Evolutionary conservation across 2,797 vertebrate genomes (phyloP).

Genomic region (Megalops cyprinoides): DNA sequence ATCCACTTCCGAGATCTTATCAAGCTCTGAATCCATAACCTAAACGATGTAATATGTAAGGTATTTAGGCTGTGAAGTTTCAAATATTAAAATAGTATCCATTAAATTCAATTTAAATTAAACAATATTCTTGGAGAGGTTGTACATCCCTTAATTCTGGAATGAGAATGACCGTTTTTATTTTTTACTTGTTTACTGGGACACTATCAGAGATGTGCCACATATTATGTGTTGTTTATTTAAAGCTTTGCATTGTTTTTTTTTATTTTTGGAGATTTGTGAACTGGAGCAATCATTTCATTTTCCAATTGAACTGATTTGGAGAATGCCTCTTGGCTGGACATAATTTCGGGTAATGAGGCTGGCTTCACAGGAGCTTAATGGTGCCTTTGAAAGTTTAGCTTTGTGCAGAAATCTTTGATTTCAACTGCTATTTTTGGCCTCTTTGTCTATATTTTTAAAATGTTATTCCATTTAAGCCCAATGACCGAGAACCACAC

Average conservation of each 20-base stretch:
- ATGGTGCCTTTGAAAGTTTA: slow-evolving; percentile 10
- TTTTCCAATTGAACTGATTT: slow-evolving; percentile 27
- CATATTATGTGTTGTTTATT: background rate
- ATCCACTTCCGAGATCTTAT: background rate
- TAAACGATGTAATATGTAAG: too few relatives aligned
- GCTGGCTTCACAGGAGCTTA: slow-evolving; percentile 4
- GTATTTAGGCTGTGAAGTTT: too few relatives aligned
- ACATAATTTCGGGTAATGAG: slow-evolving; percentile 14
- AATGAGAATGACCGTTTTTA: background rate
- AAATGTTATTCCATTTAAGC: background rate
- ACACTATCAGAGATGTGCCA: background rate
- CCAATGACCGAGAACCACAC: background rate
- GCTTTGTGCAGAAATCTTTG: background rate
- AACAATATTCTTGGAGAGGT: background rate
- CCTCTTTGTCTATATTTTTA: background rate
- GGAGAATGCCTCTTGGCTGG: background rate
- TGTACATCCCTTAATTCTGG: background rate
- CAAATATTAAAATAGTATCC: background rate
- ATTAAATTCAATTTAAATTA: background rate
- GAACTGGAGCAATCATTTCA: slow-evolving; percentile 7
- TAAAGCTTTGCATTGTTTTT: slow-evolving; percentile 21
- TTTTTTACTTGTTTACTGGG: background rate
- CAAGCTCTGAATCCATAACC: background rate
- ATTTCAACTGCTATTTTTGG: slow-evolving; percentile 1
- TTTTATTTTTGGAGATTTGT: slow-evolving; percentile 16